Conservation (phyloP, 2,888 invertebrate species). For the Dinocampus coccinellae region DNA sequence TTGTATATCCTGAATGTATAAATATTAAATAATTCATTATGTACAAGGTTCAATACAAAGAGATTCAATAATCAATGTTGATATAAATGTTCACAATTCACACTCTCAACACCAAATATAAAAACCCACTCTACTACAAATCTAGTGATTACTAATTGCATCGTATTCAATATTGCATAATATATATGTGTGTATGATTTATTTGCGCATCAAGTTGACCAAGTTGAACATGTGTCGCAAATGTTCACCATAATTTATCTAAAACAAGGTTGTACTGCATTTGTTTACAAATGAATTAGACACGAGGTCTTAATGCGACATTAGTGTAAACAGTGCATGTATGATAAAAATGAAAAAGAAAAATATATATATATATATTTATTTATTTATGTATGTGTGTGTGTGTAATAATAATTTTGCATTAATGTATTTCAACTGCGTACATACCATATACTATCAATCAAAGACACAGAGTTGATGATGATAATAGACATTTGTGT, state of each 20-base stretch:
- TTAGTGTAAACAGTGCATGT: background rate
- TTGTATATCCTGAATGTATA: background rate
- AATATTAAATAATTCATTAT: background rate
- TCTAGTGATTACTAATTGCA: background rate
- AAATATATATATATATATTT: background rate
- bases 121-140: background rate
- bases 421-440: no score
- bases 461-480: no score
- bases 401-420: no score
- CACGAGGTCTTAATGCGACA: conserved; percentile 7
- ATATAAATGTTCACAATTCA: background rate
- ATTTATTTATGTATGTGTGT: no score
- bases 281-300: conserved; percentile 16
- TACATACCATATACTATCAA: no score
- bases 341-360: no score
- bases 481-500: no score
- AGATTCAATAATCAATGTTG: background rate
- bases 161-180: background rate
- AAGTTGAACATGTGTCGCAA: conserved; percentile 12
- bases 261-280: conserved; percentile 4
- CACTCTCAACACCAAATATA: background rate
- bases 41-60: background rate
- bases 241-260: background rate
- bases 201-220: background rate
- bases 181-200: background rate